A percentile compares a stretch with the other conserved stretches of the same genome.
These are phyloP conservation scores for Chironomus tepperi DNA, from an alignment of 1,140 invertebrate genomes.

Conservation along the genomic window DNA sequence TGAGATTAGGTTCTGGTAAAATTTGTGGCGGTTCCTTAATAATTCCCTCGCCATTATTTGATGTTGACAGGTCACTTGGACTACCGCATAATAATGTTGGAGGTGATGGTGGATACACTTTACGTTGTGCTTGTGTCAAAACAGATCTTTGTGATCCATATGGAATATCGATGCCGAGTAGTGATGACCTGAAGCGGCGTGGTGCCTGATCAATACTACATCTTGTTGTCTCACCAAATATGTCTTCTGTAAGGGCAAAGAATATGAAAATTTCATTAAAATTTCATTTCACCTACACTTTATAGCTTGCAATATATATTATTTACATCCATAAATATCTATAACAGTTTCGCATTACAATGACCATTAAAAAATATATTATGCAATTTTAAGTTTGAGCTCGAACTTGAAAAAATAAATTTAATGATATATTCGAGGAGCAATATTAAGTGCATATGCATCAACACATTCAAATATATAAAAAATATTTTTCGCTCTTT, in stretches of 20 bases:
- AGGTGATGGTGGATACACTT: constrained; percentile 59
- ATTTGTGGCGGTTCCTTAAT: constrained; percentile 1
- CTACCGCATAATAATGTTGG: constrained; percentile 39
- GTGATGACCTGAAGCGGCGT: constrained; percentile 64
- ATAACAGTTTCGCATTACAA: background rate
- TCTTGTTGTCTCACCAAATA: constrained; percentile 19
- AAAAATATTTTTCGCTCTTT: too few relatives aligned
- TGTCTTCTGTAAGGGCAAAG: background rate
- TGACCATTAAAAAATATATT: background rate
- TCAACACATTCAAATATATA: too few relatives aligned
- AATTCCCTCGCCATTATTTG: constrained; percentile 24
- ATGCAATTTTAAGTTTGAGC: constrained; percentile 6
- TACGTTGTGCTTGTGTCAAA: constrained; percentile 64
- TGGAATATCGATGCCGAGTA: constrained; percentile 63
- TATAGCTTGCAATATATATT: background rate
- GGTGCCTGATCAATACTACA: constrained; percentile 36
- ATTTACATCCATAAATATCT: background rate
- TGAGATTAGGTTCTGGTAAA: background rate
- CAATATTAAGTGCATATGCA: background rate
- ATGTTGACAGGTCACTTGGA: constrained; percentile 41
- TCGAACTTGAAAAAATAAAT: background rate
- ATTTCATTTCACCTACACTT: background rate
- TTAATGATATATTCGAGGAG: background rate
- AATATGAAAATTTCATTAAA: background rate
- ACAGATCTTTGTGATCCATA: constrained; percentile 64